Evolutionary conservation across 2,888 invertebrate genomes (phyloP).

Genomic region (Blera fallax): DNA sequence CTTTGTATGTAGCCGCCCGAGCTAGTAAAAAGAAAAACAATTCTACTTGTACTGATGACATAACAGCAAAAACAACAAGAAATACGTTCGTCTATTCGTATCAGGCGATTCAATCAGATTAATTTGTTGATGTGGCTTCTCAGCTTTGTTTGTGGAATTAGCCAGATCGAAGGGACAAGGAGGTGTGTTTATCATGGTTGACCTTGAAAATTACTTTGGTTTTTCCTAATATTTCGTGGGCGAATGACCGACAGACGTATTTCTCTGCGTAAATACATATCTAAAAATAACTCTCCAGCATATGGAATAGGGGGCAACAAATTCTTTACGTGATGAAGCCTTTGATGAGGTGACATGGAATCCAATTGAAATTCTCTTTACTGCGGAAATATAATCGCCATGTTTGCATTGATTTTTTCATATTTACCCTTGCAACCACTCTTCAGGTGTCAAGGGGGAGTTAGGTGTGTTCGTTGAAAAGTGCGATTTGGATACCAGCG

Average conservation of each 20-base stretch:
- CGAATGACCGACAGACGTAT: slow-evolving; percentile 13
- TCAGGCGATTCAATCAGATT: background rate
- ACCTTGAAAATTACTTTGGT: background rate
- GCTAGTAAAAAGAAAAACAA: background rate
- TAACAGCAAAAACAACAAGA: slow-evolving; percentile 7
- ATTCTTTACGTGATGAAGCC: background rate
- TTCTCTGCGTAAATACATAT: background rate
- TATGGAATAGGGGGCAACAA: background rate
- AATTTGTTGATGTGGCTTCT: slow-evolving; percentile 17
- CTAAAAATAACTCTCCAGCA: slow-evolving; percentile 27
- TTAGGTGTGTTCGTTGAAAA: background rate
- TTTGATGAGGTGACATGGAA: background rate
- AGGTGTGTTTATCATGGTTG: background rate
- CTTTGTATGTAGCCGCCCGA: background rate
- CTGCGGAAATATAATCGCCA: background rate
- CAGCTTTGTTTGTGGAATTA: background rate
- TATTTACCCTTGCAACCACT: too few species aligned
- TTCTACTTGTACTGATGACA: slow-evolving; percentile 17
- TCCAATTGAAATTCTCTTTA: background rate
- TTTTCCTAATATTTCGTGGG: background rate
- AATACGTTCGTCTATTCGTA: background rate
- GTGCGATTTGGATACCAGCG: background rate
- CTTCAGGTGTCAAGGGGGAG: background rate
- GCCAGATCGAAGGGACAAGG: background rate
- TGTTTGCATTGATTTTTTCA: background rate